Percentiles rank a stretch among this genome's conserved stretches.
phyloP scores from a whole-genome alignment of 2,888 invertebrate species.

The Ethmia dodecea region DNA sequence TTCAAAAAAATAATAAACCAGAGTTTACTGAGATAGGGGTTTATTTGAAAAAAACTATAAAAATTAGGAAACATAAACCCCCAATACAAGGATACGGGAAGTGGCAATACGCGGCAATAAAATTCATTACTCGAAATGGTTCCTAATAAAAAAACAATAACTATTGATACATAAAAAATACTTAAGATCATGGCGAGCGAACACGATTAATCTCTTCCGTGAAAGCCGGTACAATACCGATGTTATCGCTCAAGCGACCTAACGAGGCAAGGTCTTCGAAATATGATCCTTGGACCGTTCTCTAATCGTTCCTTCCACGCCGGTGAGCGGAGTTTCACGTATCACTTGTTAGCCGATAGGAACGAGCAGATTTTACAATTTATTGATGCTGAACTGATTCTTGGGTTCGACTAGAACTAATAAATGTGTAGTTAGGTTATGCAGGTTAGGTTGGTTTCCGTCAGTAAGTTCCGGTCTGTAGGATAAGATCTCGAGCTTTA shows the following conservation, averaged over 20 bases:
- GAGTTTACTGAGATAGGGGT: too few relatives aligned
- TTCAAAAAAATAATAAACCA: too few relatives aligned
- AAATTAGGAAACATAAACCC: background rate
- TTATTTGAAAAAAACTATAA: background rate
- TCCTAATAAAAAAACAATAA: slow-evolving; percentile 8
- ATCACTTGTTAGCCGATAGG: slow-evolving; percentile 34
- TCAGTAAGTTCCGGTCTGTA: too few relatives aligned
- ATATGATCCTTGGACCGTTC: slow-evolving; percentile 53
- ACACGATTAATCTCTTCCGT: slow-evolving; percentile 25
- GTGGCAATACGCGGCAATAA: background rate
- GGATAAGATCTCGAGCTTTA: too few relatives aligned
- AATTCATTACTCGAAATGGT: background rate
- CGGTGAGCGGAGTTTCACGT: slow-evolving; percentile 54
- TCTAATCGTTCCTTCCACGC: slow-evolving; percentile 61
- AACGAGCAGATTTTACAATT: background rate
- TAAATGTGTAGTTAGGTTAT: too few relatives aligned
- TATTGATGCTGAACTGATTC: too few relatives aligned
- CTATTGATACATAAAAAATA: slow-evolving; percentile 16
- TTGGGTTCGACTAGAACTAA: too few relatives aligned
- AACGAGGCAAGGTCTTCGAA: slow-evolving; percentile 23
- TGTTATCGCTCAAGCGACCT: slow-evolving; percentile 19
- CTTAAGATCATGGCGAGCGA: slow-evolving; percentile 17
- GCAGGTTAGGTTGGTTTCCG: too few relatives aligned
- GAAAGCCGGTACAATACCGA: slow-evolving; percentile 29
- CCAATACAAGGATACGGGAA: background rate